phyloP scores from a whole-genome alignment of 1,140 invertebrate species.

The Anthonomus grandis region DNA sequence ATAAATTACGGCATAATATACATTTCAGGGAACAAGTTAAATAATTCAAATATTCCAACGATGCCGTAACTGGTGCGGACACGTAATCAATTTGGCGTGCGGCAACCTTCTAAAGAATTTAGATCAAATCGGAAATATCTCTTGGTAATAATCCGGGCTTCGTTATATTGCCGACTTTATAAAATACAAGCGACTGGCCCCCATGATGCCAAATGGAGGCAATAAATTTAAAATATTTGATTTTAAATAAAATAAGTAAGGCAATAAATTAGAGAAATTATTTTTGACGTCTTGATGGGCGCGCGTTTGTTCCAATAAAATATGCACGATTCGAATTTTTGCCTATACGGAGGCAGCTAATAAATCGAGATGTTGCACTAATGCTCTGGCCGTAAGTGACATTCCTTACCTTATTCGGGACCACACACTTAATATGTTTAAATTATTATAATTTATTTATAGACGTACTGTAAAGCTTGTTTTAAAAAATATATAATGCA shows the following conservation, averaged over 20 bases:
- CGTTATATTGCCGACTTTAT: conserved; percentile 20
- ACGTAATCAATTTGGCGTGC: conserved; percentile 17
- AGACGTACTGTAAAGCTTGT: too few relatives aligned
- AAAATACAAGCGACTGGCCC: conserved; percentile 13
- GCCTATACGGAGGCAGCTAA: conserved; percentile 8
- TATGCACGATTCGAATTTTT: conserved; percentile 12
- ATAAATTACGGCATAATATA: too few relatives aligned
- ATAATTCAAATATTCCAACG: conserved; percentile 14
- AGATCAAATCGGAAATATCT: conserved; percentile 15
- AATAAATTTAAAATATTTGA: conserved; percentile 18
- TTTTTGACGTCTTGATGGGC: conserved; percentile 23
- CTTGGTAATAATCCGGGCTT: conserved; percentile 16
- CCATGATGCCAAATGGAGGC: conserved; percentile 13
- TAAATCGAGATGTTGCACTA: conserved; percentile 8
- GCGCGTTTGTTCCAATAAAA: conserved; percentile 24
- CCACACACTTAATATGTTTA: too few relatives aligned
- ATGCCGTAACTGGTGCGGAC: neutral
- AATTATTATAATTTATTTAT: too few relatives aligned
- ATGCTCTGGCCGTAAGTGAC: neutral
- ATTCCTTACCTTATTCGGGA: conserved; percentile 12
- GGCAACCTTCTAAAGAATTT: conserved; percentile 18
- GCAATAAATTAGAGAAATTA: conserved; percentile 21
- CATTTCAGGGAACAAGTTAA: too few relatives aligned
- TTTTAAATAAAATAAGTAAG: conserved; percentile 17
- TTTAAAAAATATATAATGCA: too few relatives aligned